These are phyloP conservation scores for Cyprinodon variegatus DNA, from an alignment of 2,113 vertebrate species.

Conservation along the genomic window DNA sequence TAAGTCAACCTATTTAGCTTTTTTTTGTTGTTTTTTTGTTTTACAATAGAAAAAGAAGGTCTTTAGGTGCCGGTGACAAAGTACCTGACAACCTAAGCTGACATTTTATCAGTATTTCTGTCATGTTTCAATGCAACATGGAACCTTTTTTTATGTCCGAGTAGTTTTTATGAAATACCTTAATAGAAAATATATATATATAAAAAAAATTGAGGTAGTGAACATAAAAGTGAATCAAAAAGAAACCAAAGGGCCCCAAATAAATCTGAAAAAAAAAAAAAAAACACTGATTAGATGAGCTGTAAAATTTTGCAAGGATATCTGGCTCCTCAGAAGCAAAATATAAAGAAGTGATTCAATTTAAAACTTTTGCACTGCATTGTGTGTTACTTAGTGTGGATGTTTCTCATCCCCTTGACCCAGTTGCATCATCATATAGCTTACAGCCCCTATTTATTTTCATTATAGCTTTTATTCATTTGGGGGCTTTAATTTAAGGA, in stretches of 20 bases:
- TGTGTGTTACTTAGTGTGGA: conserved; percentile 44
- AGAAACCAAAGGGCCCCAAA: neutral
- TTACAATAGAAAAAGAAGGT: neutral
- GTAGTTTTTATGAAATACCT: neutral
- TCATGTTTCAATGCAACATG: too few species aligned
- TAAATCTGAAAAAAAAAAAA: neutral
- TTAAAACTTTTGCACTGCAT: neutral
- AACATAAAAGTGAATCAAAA: neutral
- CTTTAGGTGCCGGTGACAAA: neutral
- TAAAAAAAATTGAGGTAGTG: too few species aligned
- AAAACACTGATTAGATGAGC: neutral
- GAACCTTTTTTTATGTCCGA: too few species aligned
- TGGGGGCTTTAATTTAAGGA: conserved; percentile 67
- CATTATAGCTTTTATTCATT: conserved; percentile 63
- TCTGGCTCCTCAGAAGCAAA: neutral
- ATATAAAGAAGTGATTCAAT: neutral
- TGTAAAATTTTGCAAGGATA: neutral
- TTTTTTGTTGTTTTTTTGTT: neutral
- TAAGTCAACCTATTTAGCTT: too few species aligned
- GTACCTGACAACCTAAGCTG: too few species aligned
- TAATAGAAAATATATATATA: neutral
- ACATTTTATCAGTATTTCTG: too few species aligned
- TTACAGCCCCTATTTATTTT: conserved; percentile 62
- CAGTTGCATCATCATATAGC: conserved; percentile 73
- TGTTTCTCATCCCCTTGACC: conserved; percentile 56